A percentile compares a stretch with the other conserved stretches of the same genome.
phyloP scores from a whole-genome alignment of 2,797 vertebrate genomes.

The Xyrichtys novacula region DNA sequence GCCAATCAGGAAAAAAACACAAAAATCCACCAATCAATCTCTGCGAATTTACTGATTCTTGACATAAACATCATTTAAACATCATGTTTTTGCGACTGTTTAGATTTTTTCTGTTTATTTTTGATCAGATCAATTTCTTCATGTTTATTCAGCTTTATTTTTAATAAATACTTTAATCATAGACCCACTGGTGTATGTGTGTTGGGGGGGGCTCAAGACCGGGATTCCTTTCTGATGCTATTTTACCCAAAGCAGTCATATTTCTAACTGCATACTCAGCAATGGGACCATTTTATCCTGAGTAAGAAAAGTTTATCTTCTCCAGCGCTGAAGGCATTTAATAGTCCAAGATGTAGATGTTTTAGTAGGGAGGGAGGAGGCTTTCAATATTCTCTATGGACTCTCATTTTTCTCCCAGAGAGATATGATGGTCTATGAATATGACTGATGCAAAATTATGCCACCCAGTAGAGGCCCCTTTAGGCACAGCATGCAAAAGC shows the following conservation, averaged over 20 bases:
- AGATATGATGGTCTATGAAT: constrained; percentile 44
- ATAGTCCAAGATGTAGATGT: constrained; percentile 36
- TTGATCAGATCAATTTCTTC: neutral
- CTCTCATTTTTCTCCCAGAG: constrained; percentile 40
- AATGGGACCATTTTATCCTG: constrained; percentile 13
- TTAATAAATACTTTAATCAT: neutral
- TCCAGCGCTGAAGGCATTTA: constrained; percentile 43
- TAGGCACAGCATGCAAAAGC: constrained; percentile 35
- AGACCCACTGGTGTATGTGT: neutral
- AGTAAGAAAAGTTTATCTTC: constrained; percentile 43
- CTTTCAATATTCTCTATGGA: constrained; percentile 43
- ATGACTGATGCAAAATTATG: constrained; percentile 52
- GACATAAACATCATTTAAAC: too few relatives aligned
- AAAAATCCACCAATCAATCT: too few relatives aligned
- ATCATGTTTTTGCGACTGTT: too few relatives aligned
- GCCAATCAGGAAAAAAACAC: too few relatives aligned
- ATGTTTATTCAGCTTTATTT: neutral
- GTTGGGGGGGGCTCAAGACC: neutral
- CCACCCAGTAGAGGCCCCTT: constrained; percentile 24
- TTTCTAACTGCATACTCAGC: constrained; percentile 32
- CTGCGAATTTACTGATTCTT: too few relatives aligned
- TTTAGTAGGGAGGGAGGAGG: constrained; percentile 26
- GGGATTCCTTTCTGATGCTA: neutral
- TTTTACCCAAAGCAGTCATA: constrained; percentile 16
- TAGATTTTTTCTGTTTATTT: too few relatives aligned